Evolutionary conservation across 2,888 invertebrate species (phyloP), one percentile per base, ranked within the genome.

Genomic region (Formica aserva): DNA sequence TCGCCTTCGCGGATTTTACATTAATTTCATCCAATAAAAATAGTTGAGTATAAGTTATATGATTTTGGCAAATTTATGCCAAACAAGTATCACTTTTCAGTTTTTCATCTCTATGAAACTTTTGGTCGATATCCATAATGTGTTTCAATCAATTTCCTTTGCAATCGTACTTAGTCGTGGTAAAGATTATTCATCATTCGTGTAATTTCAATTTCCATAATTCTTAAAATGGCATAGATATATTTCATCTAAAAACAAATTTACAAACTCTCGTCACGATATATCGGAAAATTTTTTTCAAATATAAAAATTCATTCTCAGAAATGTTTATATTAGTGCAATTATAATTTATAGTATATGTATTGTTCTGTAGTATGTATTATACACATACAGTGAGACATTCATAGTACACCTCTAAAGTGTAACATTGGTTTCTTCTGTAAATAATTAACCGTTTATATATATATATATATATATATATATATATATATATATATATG

Each of bases 361-460:
- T 57, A 22, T 22, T 22, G 55, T 22, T 55, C 4, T 55, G 22
- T 38, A 41, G 13, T 22, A 15, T 38, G 22, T 41, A 38, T 5
- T 22, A 13, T 45, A 45, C 15, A 18, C 6, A 29, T 38, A 22
- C 32, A 15, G 0, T 2, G 0, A 62, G 48, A 55, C 5, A 45
- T 45, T 18, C 18, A n/a, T 2, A 22, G 26, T 29, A 32, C 32
- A 67, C 13, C 9, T 41, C 66, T 38, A n/a, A 77, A 67, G 77
- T 77, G n/a, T 29, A 29, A 77, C 55, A 35, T 66, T 48, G 18
- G 18, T 29, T 55, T 29, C 13, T 52, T 18, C 13, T n/a, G 29
- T 77, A 57, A 67, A 77, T 67, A 77, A 67, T 77, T 77, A 55
- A 77, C 38, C 38, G 15, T 9, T 29, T 18, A 18, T 5, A 22